Evolutionary conservation across 2,888 invertebrate genomes (phyloP), one percentile per base, ranked within the genome.

Genomic region (Rotaria socialis): DNA sequence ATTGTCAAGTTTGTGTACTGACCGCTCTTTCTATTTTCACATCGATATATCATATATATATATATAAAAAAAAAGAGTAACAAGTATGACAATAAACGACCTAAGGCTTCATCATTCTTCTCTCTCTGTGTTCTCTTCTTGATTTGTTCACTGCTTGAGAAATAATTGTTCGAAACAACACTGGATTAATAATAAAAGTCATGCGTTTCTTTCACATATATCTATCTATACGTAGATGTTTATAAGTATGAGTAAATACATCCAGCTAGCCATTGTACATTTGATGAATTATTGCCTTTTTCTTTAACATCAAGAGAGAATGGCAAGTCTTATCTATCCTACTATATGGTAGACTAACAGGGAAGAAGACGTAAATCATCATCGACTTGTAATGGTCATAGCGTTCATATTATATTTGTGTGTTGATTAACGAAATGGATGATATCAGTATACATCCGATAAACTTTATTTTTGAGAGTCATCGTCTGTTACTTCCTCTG

Each of bases 281-380:
- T 41, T 67, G 67, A 67, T 67, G 67, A 67, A 41, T 67, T 67
- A 67, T 67, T 41, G 67, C 67, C 67, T 35, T 11, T 35, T 67
- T 67, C 35, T 67, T 41, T 67, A 19, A 55, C 22, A 55, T 55
- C 6, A 55, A 55, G 55, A 55, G 55, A 22, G 67, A 67, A 67
- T 67, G 19, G 67, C 16, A 67, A 67, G 7, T 67, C 67, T 67
- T 41, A 67, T 67, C 67, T 67, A 7, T 67, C 19, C 35, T 8
- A 35, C 35, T 8, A 35, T 27, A 67, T 67, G 67, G 11, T 67
- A 67, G 67, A 67, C 19, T 16, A 41, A 67, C 67, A 67, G 16
- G 67, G 67, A 67, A 67, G 67, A 67, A 27, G 67, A 67, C 16
- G 67, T 67, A 67, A 67, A 67, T 67, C 67, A 67, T 67, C 67